Conservation (phyloP, 2,113 vertebrate species). For the Ivindomyrus marchei region DNA sequence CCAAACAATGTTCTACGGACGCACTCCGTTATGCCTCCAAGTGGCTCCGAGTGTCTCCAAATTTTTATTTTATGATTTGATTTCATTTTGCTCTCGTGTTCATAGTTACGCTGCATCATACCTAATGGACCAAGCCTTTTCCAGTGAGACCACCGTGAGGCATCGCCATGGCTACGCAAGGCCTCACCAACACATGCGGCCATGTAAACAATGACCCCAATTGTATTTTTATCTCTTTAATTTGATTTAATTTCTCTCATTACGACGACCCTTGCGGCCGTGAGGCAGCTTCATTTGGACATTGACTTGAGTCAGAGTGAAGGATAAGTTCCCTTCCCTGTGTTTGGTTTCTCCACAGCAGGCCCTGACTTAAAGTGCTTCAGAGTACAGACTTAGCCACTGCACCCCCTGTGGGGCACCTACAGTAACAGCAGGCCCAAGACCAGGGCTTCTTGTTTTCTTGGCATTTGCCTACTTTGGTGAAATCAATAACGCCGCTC, state of each 20-base stretch:
- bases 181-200: conserved; percentile 17
- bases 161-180: conserved; percentile 25
- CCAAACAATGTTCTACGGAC: conserved; percentile 1
- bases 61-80: conserved; percentile 7
- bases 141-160: neutral
- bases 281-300: neutral
- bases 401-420: conserved; percentile 10
- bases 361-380: conserved; percentile 27
- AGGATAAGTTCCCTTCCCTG: conserved; percentile 15
- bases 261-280: neutral
- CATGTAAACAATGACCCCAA: conserved; percentile 7
- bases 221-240: conserved; percentile 7
- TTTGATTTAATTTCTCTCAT: conserved; percentile 7
- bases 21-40: conserved; percentile 21
- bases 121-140: neutral
- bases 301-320: conserved; percentile 12
- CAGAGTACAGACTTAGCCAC: conserved; percentile 22
- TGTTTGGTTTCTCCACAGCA: conserved; percentile 20
- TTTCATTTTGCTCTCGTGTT: neutral
- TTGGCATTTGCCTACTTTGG: neutral
- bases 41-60: conserved; percentile 15
- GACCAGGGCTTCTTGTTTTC: conserved; percentile 19
- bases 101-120: conserved; percentile 14
- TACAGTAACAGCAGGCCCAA: conserved; percentile 18
- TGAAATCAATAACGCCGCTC: conserved; percentile 4